Evolutionary conservation across 2,797 vertebrate genomes (phyloP).

Genomic region (Malacoraja senta): DNA sequence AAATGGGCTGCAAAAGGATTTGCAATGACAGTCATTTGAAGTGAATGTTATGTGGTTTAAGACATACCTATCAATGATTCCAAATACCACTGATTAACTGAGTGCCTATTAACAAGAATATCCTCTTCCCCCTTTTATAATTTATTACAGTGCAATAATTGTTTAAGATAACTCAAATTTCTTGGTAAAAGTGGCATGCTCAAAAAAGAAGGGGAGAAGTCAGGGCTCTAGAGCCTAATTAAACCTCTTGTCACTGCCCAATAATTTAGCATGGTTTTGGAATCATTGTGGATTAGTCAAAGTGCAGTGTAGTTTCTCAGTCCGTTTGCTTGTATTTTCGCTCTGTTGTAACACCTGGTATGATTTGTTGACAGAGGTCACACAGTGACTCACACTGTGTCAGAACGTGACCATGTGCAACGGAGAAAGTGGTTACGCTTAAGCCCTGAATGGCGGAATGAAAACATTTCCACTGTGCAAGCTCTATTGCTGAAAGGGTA

Average conservation of each 20-base stretch:
- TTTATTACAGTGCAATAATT: conserved; percentile 40
- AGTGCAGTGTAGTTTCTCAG: not conserved
- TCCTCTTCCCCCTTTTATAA: conserved; percentile 39
- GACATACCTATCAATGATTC: not conserved
- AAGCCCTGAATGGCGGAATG: conserved; percentile 63
- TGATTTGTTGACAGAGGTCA: conserved; percentile 58
- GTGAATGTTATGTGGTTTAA: not conserved
- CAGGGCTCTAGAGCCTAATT: conserved; percentile 27
- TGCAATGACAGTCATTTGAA: not conserved
- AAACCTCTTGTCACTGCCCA: conserved; percentile 40
- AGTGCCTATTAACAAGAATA: conserved; percentile 33
- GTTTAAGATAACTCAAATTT: conserved; percentile 45
- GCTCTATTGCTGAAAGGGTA: conserved; percentile 74
- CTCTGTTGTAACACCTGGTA: not conserved
- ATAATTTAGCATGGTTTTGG: conserved; percentile 41
- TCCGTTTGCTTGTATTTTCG: not conserved
- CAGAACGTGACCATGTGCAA: conserved; percentile 50
- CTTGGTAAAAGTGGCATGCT: conserved; percentile 43
- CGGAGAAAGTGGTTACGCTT: conserved; percentile 74
- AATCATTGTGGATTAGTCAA: conserved; percentile 24
- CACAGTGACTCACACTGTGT: conserved; percentile 56
- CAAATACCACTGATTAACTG: not conserved
- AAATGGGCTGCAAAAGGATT: not conserved
- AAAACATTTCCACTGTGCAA: conserved; percentile 69
- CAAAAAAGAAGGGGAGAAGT: not conserved